A percentile compares a stretch with the other conserved stretches of the same genome.
Conservation (phyloP, 2,888 invertebrate genomes). For the Macaria liturata region DNA sequence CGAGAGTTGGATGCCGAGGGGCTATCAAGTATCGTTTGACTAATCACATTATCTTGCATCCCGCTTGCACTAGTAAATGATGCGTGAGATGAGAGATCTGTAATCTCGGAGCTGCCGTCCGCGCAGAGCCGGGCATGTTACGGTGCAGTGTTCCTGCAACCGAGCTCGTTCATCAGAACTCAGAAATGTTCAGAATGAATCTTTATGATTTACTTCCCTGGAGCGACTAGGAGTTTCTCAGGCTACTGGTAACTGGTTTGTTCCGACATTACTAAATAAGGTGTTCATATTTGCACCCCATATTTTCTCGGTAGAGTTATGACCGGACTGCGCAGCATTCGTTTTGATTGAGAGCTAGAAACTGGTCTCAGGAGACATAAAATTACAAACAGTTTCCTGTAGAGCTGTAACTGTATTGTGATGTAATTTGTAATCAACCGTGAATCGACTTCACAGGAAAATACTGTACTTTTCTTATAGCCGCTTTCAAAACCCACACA, state of each 20-base stretch:
- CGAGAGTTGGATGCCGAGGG: conserved; percentile 52
- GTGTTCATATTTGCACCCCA: conserved; percentile 71
- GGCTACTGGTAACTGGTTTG: conserved; percentile 71
- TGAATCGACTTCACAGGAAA: too few relatives aligned
- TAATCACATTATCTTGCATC: conserved; percentile 59
- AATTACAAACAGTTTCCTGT: conserved; percentile 25
- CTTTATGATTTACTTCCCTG: conserved; percentile 71
- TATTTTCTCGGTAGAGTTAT: conserved; percentile 53
- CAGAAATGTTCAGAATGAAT: conserved; percentile 68
- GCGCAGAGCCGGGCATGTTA: conserved; percentile 49
- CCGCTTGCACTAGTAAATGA: conserved; percentile 47
- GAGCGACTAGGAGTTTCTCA: conserved; percentile 70
- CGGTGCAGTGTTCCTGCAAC: conserved; percentile 43
- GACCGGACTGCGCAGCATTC: conserved; percentile 47
- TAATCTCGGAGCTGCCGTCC: conserved; percentile 47
- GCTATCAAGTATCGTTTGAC: conserved; percentile 61
- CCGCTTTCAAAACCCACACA: too few relatives aligned
- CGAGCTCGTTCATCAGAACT: conserved; percentile 62
- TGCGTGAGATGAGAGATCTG: conserved; percentile 51
- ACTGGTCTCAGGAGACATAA: conserved; percentile 30
- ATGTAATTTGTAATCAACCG: too few relatives aligned
- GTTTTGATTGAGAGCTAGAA: conserved; percentile 55
- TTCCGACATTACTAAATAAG: conserved; percentile 74
- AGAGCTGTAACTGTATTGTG: too few relatives aligned
- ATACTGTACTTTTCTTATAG: too few relatives aligned